Evolutionary conservation across 2,888 invertebrate species (phyloP).

Genomic region (Caenorhabditis afra): DNA sequence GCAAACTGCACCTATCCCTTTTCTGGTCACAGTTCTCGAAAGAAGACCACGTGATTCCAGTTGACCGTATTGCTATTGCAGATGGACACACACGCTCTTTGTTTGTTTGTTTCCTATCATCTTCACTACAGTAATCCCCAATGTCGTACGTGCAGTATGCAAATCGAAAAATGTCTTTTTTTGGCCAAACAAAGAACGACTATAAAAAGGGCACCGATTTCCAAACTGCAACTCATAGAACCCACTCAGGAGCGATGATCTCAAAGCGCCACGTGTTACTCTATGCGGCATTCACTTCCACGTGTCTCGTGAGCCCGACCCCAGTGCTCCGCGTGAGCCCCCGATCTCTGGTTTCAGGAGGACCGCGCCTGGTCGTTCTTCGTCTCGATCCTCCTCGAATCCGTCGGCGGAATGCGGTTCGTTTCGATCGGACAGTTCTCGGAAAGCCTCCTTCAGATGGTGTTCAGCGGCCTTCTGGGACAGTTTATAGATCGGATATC

Average conservation of each 20-base stretch:
- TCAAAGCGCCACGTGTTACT: neutral
- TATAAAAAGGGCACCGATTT: neutral
- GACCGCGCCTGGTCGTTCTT: slow-evolving; percentile 70
- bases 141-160: neutral
- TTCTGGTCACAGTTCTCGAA: too few species aligned
- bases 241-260: neutral
- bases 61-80: too few species aligned
- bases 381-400: slow-evolving; percentile 61
- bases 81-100: too few species aligned
- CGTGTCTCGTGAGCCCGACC: neutral
- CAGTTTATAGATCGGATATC: slow-evolving; percentile 48
- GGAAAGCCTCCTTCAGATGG: slow-evolving; percentile 62
- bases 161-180: neutral
- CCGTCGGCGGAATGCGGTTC: slow-evolving; percentile 66
- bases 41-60: too few species aligned
- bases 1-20: too few species aligned
- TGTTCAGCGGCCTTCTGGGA: slow-evolving; percentile 55
- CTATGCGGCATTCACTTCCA: neutral
- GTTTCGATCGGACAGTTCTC: slow-evolving; percentile 68
- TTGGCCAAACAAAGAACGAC: neutral
- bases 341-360: slow-evolving; percentile 50
- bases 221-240: neutral
- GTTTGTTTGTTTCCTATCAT: too few species aligned
- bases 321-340: too few species aligned
- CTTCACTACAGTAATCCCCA: slow-evolving; percentile 1